Evolutionary conservation across 2,113 vertebrate genomes (phyloP).

Genomic region (Deroptyus accipitrinus): DNA sequence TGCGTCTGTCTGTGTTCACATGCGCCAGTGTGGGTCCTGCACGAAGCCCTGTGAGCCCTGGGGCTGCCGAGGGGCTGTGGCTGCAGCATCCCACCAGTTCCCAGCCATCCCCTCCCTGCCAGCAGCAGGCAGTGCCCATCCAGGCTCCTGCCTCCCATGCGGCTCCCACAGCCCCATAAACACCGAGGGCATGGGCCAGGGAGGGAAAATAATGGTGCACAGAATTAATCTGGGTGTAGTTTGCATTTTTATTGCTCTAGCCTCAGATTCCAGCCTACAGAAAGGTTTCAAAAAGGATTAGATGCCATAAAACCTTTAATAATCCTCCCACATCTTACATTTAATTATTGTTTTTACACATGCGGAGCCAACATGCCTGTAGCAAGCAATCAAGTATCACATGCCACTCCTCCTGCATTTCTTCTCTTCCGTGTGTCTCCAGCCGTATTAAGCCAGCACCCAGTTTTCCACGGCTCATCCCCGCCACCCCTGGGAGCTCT

Average conservation of each 20-base stretch:
- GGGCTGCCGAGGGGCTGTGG: background rate
- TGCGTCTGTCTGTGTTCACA: rapidly evolving
- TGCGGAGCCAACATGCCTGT: constrained; percentile 53
- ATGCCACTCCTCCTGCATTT: constrained; percentile 19
- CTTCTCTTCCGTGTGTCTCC: background rate
- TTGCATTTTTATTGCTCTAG: constrained; percentile 66
- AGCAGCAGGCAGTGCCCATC: background rate
- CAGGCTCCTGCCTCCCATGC: background rate
- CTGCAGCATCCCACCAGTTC: background rate
- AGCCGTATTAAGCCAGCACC: background rate
- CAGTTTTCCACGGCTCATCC: background rate
- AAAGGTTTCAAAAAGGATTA: constrained; percentile 64
- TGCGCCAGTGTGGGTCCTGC: rapidly evolving
- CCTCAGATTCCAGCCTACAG: constrained; percentile 58
- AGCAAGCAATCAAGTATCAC: constrained; percentile 29
- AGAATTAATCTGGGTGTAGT: constrained; percentile 57
- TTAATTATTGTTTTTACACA: constrained; percentile 70
- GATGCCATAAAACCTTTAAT: constrained; percentile 66
- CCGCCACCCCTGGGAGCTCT: background rate
- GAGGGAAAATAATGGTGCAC: background rate
- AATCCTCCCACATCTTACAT: constrained; percentile 57
- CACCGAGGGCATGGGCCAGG: background rate
- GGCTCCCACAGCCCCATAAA: background rate
- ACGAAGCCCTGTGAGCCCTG: background rate
- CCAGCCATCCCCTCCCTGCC: rapidly evolving